Base-by-base conservation (phyloP, 2,888 invertebrate genomes). In the Oxycera nigricornis region DNA sequence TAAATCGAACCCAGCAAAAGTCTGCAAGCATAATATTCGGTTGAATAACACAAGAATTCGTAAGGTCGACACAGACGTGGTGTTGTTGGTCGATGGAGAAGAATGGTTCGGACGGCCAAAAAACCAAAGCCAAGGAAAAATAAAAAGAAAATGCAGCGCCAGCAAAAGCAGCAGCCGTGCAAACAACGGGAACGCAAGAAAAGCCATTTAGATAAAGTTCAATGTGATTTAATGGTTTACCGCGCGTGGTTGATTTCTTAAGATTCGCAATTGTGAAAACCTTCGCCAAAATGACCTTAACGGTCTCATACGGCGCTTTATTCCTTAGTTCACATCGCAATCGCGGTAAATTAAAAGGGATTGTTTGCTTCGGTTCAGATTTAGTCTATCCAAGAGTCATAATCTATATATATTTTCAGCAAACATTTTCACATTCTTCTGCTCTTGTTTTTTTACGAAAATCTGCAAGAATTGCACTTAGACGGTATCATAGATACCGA, bases 221-320 rank as follows among this genome's bases (percentile, higher is more conserved):
- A 55, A 52, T 70, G 70, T 70, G 35, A 70, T 70, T 70, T 70
- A 70, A 70, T 70, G 70, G 70, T 55, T 70, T 52, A 55, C 70
- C 30, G 70, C 52, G 52, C 55, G 55, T 65, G 65, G 65, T 39
- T 39, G 70, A n/a, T 70, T 55, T 70, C 70, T 70, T 70, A 70
- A 68, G 70, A 55, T 52, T 70, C 55, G 55, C 26, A 55, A 52
- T 52, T 22, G 65, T 65, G 22, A 65, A 65, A 39, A 65, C 41
- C 24, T 24, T 39, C 65, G 14, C 31, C 30, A 31, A 28, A 61
- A 61, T 61, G 52, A 55, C 52, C 52, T 55, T 24, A 55, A 55
- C 46, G 17, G n/a, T 46, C 14, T 7, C 46, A 3, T 46, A 46
- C 6, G 14, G 14, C 17, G 46, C 46, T n/a, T n/a, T n/a, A n/a